phyloP scores from a whole-genome alignment of 2,888 invertebrate species.

The Orthosia gothica region DNA sequence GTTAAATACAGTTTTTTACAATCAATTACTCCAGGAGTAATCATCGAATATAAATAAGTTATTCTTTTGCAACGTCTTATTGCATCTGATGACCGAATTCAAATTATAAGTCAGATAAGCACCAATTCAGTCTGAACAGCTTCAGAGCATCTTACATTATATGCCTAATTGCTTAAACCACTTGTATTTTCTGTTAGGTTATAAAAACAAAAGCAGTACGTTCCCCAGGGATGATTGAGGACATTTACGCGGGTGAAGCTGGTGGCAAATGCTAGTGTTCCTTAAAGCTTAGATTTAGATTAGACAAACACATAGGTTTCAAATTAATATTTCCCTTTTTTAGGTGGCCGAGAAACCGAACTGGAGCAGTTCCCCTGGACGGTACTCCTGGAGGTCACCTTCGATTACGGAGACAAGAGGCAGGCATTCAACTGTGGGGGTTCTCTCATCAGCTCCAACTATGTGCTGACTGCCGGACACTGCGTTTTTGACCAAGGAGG shows the following conservation, averaged over 20 bases:
- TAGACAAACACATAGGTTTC: background rate
- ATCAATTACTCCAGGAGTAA: background rate
- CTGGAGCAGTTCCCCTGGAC: slow-evolving; percentile 87
- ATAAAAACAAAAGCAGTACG: no score
- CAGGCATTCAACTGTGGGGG: slow-evolving; percentile 84
- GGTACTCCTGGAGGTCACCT: slow-evolving; percentile 79
- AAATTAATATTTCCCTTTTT: background rate
- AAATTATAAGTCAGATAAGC: background rate
- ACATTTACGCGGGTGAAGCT: no score
- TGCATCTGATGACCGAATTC: background rate
- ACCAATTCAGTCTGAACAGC: slow-evolving; percentile 6
- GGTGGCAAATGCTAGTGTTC: no score
- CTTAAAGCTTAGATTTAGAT: no score
- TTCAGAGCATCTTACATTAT: no score
- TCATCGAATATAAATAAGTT: background rate
- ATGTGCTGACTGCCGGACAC: slow-evolving; percentile 85
- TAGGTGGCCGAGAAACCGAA: slow-evolving; percentile 85
- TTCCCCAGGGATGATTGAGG: no score
- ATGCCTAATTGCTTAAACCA: background rate
- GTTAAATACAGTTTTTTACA: background rate
- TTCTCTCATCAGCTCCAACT: slow-evolving; percentile 83
- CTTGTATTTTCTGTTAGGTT: no score
- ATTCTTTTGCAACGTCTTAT: slow-evolving; percentile 1
- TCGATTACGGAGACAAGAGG: slow-evolving; percentile 74
- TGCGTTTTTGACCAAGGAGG: slow-evolving; percentile 80